These are phyloP conservation scores for Crax fasciolata DNA, from an alignment of 2,797 vertebrate species.

Conservation along the genomic window DNA sequence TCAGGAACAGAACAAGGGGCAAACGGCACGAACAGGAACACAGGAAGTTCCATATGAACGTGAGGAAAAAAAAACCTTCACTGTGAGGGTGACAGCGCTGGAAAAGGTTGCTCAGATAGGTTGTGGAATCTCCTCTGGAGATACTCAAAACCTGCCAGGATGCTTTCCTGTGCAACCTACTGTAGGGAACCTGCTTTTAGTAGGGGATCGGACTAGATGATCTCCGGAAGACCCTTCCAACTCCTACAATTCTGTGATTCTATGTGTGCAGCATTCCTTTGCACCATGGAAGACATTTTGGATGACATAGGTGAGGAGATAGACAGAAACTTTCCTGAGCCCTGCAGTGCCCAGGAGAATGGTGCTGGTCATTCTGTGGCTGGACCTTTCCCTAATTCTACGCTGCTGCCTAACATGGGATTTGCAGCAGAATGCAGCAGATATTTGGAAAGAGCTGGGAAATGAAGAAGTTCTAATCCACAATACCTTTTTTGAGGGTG, in stretches of 20 bases:
- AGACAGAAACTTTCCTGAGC: not conserved
- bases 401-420: fast-evolving
- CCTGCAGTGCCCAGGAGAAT: not conserved
- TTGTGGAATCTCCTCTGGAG: not conserved
- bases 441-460: not conserved
- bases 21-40: not conserved
- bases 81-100: not conserved
- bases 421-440: not conserved
- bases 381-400: not conserved
- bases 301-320: not conserved
- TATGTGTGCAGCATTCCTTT: not conserved
- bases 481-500: not conserved
- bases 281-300: not conserved
- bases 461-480: not conserved
- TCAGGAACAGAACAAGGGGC: not conserved
- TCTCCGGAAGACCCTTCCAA: no score
- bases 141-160: not conserved
- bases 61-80: not conserved
- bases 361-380: not conserved
- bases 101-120: not conserved
- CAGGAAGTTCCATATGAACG: not conserved
- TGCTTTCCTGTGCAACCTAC: no score
- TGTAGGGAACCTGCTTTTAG: no score
- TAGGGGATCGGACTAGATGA: no score
- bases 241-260: no score